These are phyloP conservation scores for Echinometra lucunter DNA, from an alignment of 53 echinoderm and acorn worm genomes.

Conservation along the genomic window DNA sequence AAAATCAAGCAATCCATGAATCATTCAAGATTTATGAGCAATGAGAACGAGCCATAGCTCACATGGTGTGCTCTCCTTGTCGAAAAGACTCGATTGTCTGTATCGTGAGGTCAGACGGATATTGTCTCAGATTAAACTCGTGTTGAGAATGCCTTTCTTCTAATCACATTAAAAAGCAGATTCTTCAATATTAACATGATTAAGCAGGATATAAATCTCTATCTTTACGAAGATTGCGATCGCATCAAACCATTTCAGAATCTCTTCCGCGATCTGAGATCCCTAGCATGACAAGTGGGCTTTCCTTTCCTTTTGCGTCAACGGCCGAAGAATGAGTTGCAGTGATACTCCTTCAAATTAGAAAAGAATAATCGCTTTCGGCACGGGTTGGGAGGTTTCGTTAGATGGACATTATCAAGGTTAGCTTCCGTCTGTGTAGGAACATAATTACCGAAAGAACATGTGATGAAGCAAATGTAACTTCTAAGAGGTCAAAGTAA, in stretches of 20 bases:
- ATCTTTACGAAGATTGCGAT: not conserved
- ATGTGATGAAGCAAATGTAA: not conserved
- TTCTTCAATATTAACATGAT: conserved; percentile 1
- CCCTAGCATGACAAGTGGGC: not conserved
- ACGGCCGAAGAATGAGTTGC: not conserved
- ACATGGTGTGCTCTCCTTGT: not conserved
- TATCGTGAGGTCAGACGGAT: conserved; percentile 5
- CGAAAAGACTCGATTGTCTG: not conserved
- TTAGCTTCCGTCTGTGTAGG: not conserved
- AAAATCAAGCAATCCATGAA: not conserved
- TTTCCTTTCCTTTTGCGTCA: conserved; percentile 38
- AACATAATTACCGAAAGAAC: not conserved
- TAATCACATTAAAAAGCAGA: not conserved
- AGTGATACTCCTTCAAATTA: not conserved
- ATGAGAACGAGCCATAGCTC: not conserved
- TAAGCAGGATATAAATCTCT: not conserved
- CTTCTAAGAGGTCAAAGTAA: not conserved
- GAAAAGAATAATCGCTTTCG: not conserved
- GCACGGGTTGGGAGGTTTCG: not conserved
- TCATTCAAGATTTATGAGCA: not conserved
- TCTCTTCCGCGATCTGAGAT: not conserved
- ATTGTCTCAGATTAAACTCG: not conserved
- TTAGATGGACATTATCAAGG: not conserved
- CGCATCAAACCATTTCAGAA: not conserved
- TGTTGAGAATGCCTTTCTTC: not conserved